These are phyloP conservation scores for Charadrius vociferus DNA, from an alignment of 2,113 vertebrate genomes.

Conservation along the genomic window DNA sequence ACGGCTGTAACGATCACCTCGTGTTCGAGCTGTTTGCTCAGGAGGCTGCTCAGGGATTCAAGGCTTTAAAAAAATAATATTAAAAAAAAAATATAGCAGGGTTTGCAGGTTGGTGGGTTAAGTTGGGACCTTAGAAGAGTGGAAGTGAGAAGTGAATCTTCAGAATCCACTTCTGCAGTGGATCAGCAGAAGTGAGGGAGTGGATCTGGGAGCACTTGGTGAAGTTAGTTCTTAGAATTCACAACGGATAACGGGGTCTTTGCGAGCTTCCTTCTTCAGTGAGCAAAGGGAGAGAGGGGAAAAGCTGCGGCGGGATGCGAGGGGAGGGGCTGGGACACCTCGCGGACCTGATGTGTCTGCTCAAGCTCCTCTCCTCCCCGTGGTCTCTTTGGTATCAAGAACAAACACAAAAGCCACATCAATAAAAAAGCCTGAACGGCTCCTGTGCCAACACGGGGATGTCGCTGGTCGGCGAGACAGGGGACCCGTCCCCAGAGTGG, in stretches of 20 bases:
- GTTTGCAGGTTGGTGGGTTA: too few species aligned
- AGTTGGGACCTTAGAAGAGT: too few species aligned
- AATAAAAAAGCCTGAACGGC: neutral
- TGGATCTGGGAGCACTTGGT: neutral
- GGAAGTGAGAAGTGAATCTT: too few species aligned
- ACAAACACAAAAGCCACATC: neutral
- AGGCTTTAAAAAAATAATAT: too few species aligned
- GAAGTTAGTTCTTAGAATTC: neutral
- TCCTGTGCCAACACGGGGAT: neutral
- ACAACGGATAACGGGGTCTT: accelerated
- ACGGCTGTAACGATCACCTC: neutral
- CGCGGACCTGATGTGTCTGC: accelerated
- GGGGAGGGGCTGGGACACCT: accelerated
- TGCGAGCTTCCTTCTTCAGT: accelerated
- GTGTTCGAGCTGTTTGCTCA: neutral
- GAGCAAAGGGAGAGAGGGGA: neutral
- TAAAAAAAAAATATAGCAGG: too few species aligned
- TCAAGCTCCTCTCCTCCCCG: neutral
- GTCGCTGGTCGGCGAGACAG: accelerated
- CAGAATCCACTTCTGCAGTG: too few species aligned
- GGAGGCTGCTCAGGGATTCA: neutral
- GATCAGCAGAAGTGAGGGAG: accelerated
- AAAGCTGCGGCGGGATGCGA: neutral
- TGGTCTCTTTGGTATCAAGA: too few species aligned
- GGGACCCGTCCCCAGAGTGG: accelerated